Percentiles rank a stretch among this genome's conserved stretches.
These are phyloP conservation scores for Micronycteris hirsuta DNA, from an alignment of 2,113 vertebrate species.

Conservation along the genomic window DNA sequence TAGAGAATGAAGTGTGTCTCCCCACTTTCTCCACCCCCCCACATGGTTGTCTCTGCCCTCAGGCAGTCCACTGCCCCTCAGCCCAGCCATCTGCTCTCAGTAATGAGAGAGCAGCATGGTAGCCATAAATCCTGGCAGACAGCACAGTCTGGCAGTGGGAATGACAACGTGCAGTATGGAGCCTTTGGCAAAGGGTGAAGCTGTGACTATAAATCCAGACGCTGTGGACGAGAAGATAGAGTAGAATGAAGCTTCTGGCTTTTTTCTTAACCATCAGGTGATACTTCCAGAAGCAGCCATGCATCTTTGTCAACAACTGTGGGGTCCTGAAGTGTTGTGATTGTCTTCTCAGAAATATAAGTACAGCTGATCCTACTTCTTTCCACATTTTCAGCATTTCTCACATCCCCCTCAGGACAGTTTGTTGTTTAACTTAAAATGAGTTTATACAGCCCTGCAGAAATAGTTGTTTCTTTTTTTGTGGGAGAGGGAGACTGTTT, in stretches of 20 bases:
- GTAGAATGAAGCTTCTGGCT: constrained; percentile 15
- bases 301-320: constrained; percentile 45
- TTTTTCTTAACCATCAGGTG: constrained; percentile 24
- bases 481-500: not conserved
- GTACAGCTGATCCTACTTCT: not conserved
- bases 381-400: not conserved
- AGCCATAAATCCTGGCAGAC: constrained; percentile 79
- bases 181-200: constrained; percentile 77
- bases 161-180: constrained; percentile 78
- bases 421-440: not conserved
- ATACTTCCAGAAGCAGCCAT: constrained; percentile 29
- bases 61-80: constrained; percentile 82
- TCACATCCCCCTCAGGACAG: not conserved
- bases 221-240: constrained; percentile 70
- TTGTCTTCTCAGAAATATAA: constrained; percentile 12
- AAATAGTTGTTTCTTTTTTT: not conserved
- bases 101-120: constrained; percentile 75
- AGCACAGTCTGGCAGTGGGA: constrained; percentile 76
- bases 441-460: not conserved
- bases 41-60: constrained; percentile 75
- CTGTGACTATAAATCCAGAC: constrained; percentile 78
- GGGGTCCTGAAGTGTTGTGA: not conserved
- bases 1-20: constrained; percentile 21
- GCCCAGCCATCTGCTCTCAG: constrained; percentile 82
- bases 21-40: constrained; percentile 57